phyloP scores from a whole-genome alignment of 2,113 vertebrate species.

The Salminus brasiliensis region DNA sequence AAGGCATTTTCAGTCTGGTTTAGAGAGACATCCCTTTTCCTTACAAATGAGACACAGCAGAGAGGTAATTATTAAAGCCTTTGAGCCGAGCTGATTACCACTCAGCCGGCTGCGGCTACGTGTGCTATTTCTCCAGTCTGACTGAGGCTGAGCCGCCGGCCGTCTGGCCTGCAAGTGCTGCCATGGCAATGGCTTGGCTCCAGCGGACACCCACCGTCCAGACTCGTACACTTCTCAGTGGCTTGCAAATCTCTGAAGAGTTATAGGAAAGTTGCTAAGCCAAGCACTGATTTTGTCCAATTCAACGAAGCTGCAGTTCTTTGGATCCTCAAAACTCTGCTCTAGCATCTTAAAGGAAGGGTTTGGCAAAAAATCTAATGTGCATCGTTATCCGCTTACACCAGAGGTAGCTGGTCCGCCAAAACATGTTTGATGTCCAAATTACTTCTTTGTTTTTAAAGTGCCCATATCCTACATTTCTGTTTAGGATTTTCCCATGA shows the following conservation, averaged over 20 bases:
- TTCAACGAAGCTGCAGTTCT: not conserved
- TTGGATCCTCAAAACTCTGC: not conserved
- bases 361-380: too few relatives aligned
- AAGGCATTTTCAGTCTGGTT: not conserved
- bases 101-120: conserved; percentile 8
- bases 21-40: not conserved
- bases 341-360: too few relatives aligned
- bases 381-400: too few relatives aligned
- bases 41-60: conserved; percentile 1
- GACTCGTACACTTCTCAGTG: not conserved
- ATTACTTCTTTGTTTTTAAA: too few relatives aligned
- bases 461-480: too few relatives aligned
- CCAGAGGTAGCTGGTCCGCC: too few relatives aligned
- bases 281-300: not conserved
- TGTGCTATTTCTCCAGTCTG: not conserved
- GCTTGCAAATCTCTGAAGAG: not conserved
- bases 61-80: conserved; percentile 14
- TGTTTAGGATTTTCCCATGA: too few relatives aligned
- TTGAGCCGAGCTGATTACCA: not conserved
- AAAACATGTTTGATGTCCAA: too few relatives aligned
- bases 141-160: not conserved
- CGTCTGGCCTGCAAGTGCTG: conserved; percentile 21
- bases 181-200: conserved; percentile 16
- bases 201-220: not conserved
- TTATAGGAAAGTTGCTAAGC: not conserved